Percentiles rank a stretch among this genome's conserved stretches.
Evolutionary conservation across 2,797 vertebrate species (phyloP).

Genomic region (Acrossocheilus wenchowensis): DNA sequence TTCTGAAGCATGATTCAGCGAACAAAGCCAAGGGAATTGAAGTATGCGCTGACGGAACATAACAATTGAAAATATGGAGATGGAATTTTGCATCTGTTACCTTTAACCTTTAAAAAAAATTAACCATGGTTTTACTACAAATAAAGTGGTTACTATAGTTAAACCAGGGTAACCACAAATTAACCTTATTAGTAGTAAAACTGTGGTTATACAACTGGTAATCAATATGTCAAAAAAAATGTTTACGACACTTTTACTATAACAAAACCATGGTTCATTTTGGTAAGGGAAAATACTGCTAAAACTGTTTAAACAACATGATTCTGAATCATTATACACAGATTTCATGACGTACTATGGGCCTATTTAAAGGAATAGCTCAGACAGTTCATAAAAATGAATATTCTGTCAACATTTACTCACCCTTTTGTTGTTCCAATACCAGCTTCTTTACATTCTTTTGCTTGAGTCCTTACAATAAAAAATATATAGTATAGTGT

Average conservation of each 20-base stretch:
- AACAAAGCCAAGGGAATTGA: background rate
- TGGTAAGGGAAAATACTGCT: background rate
- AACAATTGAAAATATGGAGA: background rate
- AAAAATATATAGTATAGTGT: too few relatives aligned
- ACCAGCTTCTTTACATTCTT: background rate
- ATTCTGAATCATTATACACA: background rate
- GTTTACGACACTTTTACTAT: background rate
- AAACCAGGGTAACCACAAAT: background rate
- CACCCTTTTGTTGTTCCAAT: too few relatives aligned
- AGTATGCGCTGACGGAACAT: slow-evolving; percentile 11
- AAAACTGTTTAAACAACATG: background rate
- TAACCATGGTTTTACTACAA: background rate
- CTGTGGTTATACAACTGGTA: background rate
- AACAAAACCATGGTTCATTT: background rate
- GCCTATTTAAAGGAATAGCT: background rate
- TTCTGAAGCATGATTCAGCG: slow-evolving; percentile 13
- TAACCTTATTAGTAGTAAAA: background rate
- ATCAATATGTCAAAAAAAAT: background rate
- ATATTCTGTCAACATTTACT: background rate
- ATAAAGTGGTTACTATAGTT: background rate
- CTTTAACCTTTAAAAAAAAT: background rate
- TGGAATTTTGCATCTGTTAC: background rate
- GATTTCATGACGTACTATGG: background rate
- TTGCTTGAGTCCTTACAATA: background rate
- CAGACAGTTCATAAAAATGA: background rate